Percentiles rank a stretch among this genome's conserved stretches.
Conservation (phyloP, 2,888 invertebrate species). For the Protonemura montana region DNA sequence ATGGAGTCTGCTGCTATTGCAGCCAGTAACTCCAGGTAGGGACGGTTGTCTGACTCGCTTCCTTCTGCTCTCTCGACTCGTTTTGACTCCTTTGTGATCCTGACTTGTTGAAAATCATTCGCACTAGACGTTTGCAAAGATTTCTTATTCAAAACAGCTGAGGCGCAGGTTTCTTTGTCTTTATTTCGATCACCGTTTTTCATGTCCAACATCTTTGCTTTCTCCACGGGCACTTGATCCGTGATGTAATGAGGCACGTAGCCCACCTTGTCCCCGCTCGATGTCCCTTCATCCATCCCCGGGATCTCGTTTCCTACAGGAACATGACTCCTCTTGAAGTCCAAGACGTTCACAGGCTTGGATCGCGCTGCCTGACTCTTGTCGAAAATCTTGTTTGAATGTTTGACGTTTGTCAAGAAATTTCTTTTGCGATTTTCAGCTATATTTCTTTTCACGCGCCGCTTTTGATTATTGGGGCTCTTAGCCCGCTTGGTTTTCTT, state of each 20-base stretch:
- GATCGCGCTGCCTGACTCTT: neutral
- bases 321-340: neutral
- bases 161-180: neutral
- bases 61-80: neutral
- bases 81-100: neutral
- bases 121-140: neutral
- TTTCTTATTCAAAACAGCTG: neutral
- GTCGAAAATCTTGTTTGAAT: neutral
- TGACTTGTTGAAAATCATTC: neutral
- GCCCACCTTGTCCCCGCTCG: neutral
- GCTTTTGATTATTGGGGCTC: neutral
- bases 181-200: neutral
- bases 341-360: neutral
- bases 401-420: neutral
- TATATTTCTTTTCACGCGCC: neutral
- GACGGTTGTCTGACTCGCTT: neutral
- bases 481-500: neutral
- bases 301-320: neutral
- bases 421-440: neutral
- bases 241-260: conserved; percentile 8
- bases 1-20: neutral
- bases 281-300: neutral
- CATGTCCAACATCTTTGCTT: neutral
- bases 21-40: neutral
- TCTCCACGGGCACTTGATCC: neutral